A percentile compares a stretch with the other conserved stretches of the same genome.
Conservation (phyloP, 2,888 invertebrate species). For the Andrena bucephala region DNA sequence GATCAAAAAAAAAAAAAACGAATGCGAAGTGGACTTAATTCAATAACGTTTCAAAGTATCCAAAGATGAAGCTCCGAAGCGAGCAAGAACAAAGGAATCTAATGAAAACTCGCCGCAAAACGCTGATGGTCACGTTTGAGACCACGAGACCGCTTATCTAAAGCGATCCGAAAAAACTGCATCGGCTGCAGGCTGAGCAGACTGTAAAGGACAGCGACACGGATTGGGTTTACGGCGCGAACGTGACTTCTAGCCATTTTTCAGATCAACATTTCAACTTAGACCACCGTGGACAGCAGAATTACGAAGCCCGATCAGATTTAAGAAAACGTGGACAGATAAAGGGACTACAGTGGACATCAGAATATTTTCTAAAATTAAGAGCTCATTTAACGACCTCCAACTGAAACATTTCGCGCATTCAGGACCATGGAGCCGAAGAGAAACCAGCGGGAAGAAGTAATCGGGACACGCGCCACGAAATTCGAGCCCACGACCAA, state of each 20-base stretch:
- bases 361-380: not conserved
- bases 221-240: slow-evolving; percentile 17
- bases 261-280: not conserved
- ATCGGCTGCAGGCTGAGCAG: slow-evolving; percentile 26
- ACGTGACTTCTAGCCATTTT: slow-evolving; percentile 25
- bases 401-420: too few species aligned
- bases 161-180: slow-evolving; percentile 36
- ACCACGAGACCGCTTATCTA: slow-evolving; percentile 47
- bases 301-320: not conserved
- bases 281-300: not conserved
- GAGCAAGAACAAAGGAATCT: slow-evolving; percentile 46
- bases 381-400: not conserved
- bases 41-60: slow-evolving; percentile 32
- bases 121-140: slow-evolving; percentile 43
- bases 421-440: not conserved
- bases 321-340: not conserved
- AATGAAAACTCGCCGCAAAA: slow-evolving; percentile 30
- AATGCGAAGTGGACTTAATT: slow-evolving; percentile 36
- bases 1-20: not conserved
- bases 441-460: not conserved
- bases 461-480: slow-evolving; percentile 8
- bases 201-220: slow-evolving; percentile 28
- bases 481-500: not conserved
- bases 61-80: slow-evolving; percentile 21
- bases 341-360: too few species aligned